Evolutionary conservation across 1,140 invertebrate species (phyloP).

Genomic region (Drosophila sproati): DNA sequence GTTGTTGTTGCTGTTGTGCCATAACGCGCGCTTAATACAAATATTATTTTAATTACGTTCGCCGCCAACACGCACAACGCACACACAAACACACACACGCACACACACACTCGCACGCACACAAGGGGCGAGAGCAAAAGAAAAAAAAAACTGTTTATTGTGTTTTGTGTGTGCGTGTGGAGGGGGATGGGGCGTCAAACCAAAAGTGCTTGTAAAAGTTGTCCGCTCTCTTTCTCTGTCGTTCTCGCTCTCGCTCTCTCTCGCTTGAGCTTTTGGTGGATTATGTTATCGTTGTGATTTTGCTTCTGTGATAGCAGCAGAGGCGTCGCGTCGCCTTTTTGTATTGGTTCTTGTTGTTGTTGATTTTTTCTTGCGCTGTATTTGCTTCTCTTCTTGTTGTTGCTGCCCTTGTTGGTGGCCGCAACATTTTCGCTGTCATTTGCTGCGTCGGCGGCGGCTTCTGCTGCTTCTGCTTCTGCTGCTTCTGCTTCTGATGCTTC

Average conservation of each 20-base stretch:
- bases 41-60: conserved; percentile 62
- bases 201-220: conserved; percentile 28
- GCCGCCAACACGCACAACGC: conserved; percentile 26
- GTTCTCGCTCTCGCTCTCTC: conserved; percentile 8
- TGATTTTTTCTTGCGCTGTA: conserved; percentile 22
- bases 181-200: neutral
- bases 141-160: conserved; percentile 6
- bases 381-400: conserved; percentile 25
- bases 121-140: conserved; percentile 16
- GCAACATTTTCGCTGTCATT: conserved; percentile 50
- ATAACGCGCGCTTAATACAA: conserved; percentile 72
- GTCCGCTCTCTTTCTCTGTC: conserved; percentile 20
- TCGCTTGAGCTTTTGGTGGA: conserved; percentile 23
- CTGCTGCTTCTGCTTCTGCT: neutral
- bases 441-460: conserved; percentile 2
- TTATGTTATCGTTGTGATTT: conserved; percentile 69
- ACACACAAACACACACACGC: conserved; percentile 15
- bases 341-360: conserved; percentile 41
- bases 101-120: conserved; percentile 17
- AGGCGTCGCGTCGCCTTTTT: conserved; percentile 52
- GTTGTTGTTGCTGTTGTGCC: conserved; percentile 75
- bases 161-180: conserved; percentile 4
- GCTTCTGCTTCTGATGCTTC: neutral
- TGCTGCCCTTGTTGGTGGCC: conserved; percentile 22
- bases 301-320: conserved; percentile 41